These are phyloP conservation scores for Aurelia sp. DNA, from an alignment of 30 jellyfish, hydroid and myxozoan species.

Conservation along the genomic window DNA sequence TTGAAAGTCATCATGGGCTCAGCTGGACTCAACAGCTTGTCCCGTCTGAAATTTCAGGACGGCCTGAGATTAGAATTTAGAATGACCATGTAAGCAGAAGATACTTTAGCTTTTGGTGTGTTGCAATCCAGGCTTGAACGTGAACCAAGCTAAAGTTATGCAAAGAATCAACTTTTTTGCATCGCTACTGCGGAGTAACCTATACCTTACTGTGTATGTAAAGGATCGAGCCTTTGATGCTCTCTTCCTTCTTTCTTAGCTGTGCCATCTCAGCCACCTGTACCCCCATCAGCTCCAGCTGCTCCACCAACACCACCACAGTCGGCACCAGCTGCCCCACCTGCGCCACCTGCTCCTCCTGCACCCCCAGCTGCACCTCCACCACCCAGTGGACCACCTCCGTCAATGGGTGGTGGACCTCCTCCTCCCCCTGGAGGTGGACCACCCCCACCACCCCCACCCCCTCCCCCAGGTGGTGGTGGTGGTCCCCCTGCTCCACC, in stretches of 20 bases:
- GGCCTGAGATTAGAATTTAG: too few relatives aligned
- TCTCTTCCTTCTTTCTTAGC: slow-evolving; percentile 17
- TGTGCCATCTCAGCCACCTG: slow-evolving; percentile 40
- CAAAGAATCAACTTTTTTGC: too few relatives aligned
- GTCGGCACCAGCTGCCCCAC: slow-evolving; percentile 56
- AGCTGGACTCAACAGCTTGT: too few relatives aligned
- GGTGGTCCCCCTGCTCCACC: slow-evolving; percentile 81
- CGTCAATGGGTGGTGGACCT: slow-evolving; percentile 55
- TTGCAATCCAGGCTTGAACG: not conserved
- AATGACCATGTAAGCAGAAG: too few relatives aligned
- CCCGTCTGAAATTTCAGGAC: too few relatives aligned
- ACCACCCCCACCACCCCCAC: slow-evolving; percentile 89
- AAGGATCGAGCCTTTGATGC: too few relatives aligned
- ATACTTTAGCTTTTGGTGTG: not conserved
- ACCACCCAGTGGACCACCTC: slow-evolving; percentile 71
- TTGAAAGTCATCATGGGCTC: too few relatives aligned
- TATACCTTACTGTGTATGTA: too few relatives aligned
- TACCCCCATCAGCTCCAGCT: slow-evolving; percentile 61
- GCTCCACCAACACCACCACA: slow-evolving; percentile 52
- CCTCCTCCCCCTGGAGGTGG: slow-evolving; percentile 77
- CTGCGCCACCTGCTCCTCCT: slow-evolving; percentile 54
- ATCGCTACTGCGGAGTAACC: too few relatives aligned
- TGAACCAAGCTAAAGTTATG: too few relatives aligned
- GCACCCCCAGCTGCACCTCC: slow-evolving; percentile 81
- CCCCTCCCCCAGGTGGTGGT: slow-evolving; percentile 87